Percentiles rank a stretch among this genome's conserved stretches.
Evolutionary conservation across 1,140 invertebrate species (phyloP).

Genomic region (Helicoverpa zea): DNA sequence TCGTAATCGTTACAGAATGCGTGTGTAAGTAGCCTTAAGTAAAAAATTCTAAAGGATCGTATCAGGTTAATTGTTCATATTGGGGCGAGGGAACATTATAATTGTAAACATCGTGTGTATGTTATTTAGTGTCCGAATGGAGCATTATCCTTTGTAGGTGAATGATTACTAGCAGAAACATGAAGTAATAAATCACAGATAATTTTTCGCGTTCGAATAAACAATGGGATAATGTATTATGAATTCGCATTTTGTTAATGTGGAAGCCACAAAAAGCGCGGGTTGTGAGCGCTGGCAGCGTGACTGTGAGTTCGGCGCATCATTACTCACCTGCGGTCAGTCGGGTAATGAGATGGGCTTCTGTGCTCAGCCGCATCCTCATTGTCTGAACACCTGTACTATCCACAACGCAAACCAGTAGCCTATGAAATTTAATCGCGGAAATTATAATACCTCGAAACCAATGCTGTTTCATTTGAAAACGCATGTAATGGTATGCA

Average conservation of each 20-base stretch:
- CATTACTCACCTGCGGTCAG: slow-evolving; percentile 74
- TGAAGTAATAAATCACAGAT: slow-evolving; percentile 39
- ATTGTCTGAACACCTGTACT: slow-evolving; percentile 60
- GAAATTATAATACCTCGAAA: slow-evolving; percentile 17
- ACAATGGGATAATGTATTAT: slow-evolving; percentile 56
- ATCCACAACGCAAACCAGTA: slow-evolving; percentile 17
- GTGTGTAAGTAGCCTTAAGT: slow-evolving; percentile 23
- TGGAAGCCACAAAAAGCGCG: slow-evolving; percentile 56
- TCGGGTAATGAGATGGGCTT: slow-evolving; percentile 76
- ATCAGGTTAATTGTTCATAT: slow-evolving; percentile 28
- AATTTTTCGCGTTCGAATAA: slow-evolving; percentile 53
- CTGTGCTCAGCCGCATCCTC: slow-evolving; percentile 58
- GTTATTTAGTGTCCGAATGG: slow-evolving; percentile 20
- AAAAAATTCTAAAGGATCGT: slow-evolving; percentile 18
- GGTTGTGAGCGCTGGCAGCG: slow-evolving; percentile 57
- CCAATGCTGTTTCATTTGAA: not conserved
- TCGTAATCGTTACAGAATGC: slow-evolving; percentile 33
- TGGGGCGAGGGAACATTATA: slow-evolving; percentile 1
- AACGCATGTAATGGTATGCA: not conserved
- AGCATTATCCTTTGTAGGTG: slow-evolving; percentile 34
- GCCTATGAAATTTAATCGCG: slow-evolving; percentile 21
- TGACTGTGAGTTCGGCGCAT: slow-evolving; percentile 59
- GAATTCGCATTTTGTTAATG: slow-evolving; percentile 58
- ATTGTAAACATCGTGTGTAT: slow-evolving; percentile 13
- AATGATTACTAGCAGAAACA: slow-evolving; percentile 44